Percentiles rank a stretch among this genome's conserved stretches.
These are phyloP conservation scores for Diabrotica balteata DNA, from an alignment of 2,888 invertebrate genomes.

Conservation along the genomic window DNA sequence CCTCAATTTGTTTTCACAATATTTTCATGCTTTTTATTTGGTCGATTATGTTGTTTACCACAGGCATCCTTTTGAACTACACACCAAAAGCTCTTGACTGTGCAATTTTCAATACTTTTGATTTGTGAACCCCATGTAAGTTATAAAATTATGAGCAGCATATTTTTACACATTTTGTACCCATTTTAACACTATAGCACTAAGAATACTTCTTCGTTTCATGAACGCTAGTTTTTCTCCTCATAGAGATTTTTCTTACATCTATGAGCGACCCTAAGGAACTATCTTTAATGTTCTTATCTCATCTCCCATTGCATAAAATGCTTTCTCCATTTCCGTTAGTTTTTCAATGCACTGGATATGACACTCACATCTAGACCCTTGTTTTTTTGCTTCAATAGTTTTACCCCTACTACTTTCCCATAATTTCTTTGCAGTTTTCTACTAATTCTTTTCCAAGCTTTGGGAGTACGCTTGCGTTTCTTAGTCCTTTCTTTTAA, in stretches of 20 bases:
- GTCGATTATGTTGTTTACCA: constrained; percentile 15
- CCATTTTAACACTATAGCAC: constrained; percentile 4
- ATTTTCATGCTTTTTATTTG: constrained; percentile 15
- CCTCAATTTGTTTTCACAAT: constrained; percentile 24
- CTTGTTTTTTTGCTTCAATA: too few relatives aligned
- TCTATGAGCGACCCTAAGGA: too few relatives aligned
- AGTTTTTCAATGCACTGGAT: constrained; percentile 12
- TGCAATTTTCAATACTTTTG: neutral
- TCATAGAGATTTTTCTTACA: neutral
- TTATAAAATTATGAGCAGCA: too few relatives aligned
- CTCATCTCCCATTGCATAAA: too few relatives aligned
- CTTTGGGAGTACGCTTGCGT: constrained; percentile 9
- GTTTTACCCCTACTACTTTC: constrained; percentile 1
- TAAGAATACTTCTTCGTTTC: constrained; percentile 16
- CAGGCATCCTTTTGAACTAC: constrained; percentile 5
- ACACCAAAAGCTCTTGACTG: constrained; percentile 9
- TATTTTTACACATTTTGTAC: too few relatives aligned
- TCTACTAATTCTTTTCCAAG: constrained; percentile 3
- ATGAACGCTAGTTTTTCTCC: constrained; percentile 16
- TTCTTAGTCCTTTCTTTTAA: constrained; percentile 3
- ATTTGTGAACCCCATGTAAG: too few relatives aligned
- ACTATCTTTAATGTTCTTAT: too few relatives aligned
- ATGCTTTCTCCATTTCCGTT: constrained; percentile 8
- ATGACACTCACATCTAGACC: too few relatives aligned
- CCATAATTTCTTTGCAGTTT: constrained; percentile 13